A percentile compares a stretch with the other conserved stretches of the same genome.
phyloP scores from a whole-genome alignment of 1,140 invertebrate species.

The Steinernema feltiae region DNA sequence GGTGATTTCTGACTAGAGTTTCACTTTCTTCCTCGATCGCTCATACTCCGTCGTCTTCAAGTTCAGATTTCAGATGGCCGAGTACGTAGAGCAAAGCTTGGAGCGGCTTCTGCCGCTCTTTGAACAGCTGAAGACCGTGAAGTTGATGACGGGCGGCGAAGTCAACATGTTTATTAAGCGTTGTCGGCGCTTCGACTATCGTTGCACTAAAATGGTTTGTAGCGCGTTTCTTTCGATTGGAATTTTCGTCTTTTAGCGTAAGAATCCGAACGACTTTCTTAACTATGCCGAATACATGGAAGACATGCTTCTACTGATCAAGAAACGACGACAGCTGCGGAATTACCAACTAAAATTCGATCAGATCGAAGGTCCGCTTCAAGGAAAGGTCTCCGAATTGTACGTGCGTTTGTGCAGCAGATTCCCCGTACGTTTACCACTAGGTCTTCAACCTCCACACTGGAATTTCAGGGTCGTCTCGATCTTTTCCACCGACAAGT shows the following conservation, averaged over 20 bases:
- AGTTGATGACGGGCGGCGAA: slow-evolving; percentile 25
- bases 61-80: slow-evolving; percentile 48
- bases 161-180: slow-evolving; percentile 26
- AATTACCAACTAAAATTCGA: slow-evolving; percentile 26
- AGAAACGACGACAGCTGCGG: slow-evolving; percentile 5
- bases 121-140: slow-evolving; percentile 27
- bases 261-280: slow-evolving; percentile 33
- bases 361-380: slow-evolving; percentile 34
- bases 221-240: neutral
- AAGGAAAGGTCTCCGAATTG: slow-evolving; percentile 32
- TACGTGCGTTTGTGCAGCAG: slow-evolving; percentile 33
- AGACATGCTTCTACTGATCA: slow-evolving; percentile 31
- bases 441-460: neutral
- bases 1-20: too few relatives aligned
- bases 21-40: too few relatives aligned
- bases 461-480: slow-evolving; percentile 26
- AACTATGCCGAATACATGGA: slow-evolving; percentile 35
- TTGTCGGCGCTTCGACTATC: slow-evolving; percentile 38
- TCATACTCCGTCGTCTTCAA: neutral
- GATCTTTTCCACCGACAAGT: slow-evolving; percentile 39
- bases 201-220: slow-evolving; percentile 31
- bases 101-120: slow-evolving; percentile 35
- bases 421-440: slow-evolving; percentile 38
- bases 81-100: slow-evolving; percentile 35
- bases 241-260: slow-evolving; percentile 33